Base-by-base conservation (phyloP, 2,888 invertebrate species). In the Panopea generosa region DNA sequence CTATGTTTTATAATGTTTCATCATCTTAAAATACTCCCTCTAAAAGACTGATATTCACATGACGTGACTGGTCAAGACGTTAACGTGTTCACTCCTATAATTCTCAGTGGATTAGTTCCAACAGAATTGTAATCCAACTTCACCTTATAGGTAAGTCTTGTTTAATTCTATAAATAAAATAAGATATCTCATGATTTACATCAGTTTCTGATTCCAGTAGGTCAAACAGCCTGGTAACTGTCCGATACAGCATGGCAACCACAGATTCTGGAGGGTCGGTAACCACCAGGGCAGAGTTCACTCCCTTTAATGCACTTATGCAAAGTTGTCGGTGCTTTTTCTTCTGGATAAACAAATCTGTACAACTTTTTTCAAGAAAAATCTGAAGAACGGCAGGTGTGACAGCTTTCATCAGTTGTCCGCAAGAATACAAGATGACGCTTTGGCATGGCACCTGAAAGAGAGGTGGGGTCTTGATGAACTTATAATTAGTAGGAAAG, bases 211-310 rank as follows among this genome's bases (percentile, higher is more conserved):
- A 16, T 7, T 81, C 59, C 40, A 85, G n/a, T 20, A 61, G 29
- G n/a, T 57, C 57, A 65, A 84, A 90, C 18, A 87, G 29, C 45
- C 73, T 56, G 14, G 78, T 82, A 20, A 85, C 66, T 9, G 84
- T 61, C 27, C 84, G 68, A 60, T 84, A 83, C 50, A 91, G 69
- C 33, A 89, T 45, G 14, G 70, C 49, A 3, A 86, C 82, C 6
- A 89, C 87, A 24, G 88, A 77, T 62, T 87, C 86, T 4, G 91
- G 90, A 6, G 90, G 91, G 67, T 90, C 89, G 7, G 73, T 67
- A 1, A 90, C 84, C 43, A 68, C 57, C 53, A 91, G 81, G n/a
- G 90, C 87, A 50, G 71, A 75, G 60, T 77, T 67, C 29, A 91
- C 77, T 38, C 91, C 91, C 33, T 65, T 68, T 40, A 90, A 68